Percentiles rank a stretch among this genome's conserved stretches.
phyloP scores from a whole-genome alignment of 2,888 invertebrate genomes.

The Caenorhabditis drosophilae region DNA sequence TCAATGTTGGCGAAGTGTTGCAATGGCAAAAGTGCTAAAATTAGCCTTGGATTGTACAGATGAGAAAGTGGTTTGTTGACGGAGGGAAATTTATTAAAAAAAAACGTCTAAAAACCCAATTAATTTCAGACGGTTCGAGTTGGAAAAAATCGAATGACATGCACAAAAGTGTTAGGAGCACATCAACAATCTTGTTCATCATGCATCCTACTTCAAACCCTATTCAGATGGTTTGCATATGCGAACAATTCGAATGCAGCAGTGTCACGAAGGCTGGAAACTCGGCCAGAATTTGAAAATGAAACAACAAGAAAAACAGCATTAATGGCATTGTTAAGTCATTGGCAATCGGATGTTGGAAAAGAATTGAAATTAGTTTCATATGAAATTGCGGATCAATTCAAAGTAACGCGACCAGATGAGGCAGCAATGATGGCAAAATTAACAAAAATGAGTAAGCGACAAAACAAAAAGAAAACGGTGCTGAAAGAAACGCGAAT shows the following conservation, averaged over 20 bases:
- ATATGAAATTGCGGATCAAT: slow-evolving; percentile 20
- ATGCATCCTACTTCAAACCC: slow-evolving; percentile 51
- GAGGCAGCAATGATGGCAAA: slow-evolving; percentile 17
- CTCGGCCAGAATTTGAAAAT: slow-evolving; percentile 29
- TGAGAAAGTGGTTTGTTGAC: slow-evolving; percentile 24
- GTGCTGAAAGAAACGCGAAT: slow-evolving; percentile 24
- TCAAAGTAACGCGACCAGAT: slow-evolving; percentile 29
- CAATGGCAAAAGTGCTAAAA: slow-evolving; percentile 39
- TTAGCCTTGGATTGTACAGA: slow-evolving; percentile 39
- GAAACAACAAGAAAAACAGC: slow-evolving; percentile 52
- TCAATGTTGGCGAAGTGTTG: slow-evolving; percentile 35
- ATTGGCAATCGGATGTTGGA: slow-evolving; percentile 66
- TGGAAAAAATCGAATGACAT: slow-evolving; percentile 34
- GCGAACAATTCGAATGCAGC: slow-evolving; percentile 12
- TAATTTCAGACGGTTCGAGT: slow-evolving; percentile 14
- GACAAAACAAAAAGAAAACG: slow-evolving; percentile 3
- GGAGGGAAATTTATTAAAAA: not conserved
- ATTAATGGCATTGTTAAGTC: slow-evolving; percentile 60
- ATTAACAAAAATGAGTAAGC: slow-evolving; percentile 20
- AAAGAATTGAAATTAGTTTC: slow-evolving; percentile 44
- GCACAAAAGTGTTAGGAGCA: slow-evolving; percentile 16
- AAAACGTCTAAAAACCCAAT: not conserved
- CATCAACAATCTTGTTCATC: slow-evolving; percentile 55
- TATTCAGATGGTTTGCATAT: slow-evolving; percentile 52
- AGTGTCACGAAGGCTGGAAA: slow-evolving; percentile 8